A percentile compares a stretch with the other conserved stretches of the same genome.
These are phyloP conservation scores for Mamestra brassicae DNA, from an alignment of 2,888 invertebrate genomes.

Conservation along the genomic window DNA sequence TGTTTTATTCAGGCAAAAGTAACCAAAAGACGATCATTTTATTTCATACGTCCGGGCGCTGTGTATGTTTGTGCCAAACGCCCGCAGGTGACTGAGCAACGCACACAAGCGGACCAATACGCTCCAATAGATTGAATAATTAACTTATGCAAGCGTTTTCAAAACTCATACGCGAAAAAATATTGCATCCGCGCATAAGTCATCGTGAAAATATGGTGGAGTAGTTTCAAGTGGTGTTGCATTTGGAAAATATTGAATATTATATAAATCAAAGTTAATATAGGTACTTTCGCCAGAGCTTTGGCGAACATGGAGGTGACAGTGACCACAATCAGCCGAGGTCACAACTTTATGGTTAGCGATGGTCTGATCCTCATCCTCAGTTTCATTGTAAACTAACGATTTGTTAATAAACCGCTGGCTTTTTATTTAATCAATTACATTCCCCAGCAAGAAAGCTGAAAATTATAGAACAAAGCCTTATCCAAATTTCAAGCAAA, in stretches of 20 bases:
- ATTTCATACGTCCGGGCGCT: constrained; percentile 23
- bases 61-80: constrained; percentile 41
- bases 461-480: too few species aligned
- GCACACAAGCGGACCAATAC: constrained; percentile 47
- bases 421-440: too few species aligned
- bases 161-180: constrained; percentile 63
- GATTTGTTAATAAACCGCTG: too few species aligned
- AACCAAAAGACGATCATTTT: constrained; percentile 56
- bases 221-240: constrained; percentile 28
- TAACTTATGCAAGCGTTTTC: constrained; percentile 69
- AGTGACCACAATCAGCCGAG: too few species aligned
- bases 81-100: constrained; percentile 52
- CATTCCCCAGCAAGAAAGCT: neutral
- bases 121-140: constrained; percentile 75
- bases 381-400: too few species aligned
- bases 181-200: constrained; percentile 44
- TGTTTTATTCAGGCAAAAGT: constrained; percentile 45
- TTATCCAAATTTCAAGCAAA: too few species aligned
- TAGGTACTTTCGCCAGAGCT: too few species aligned
- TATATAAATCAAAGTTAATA: too few species aligned
- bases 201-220: constrained; percentile 10
- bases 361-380: neutral
- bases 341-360: neutral
- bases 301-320: too few species aligned
- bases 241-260: neutral